These are phyloP conservation scores for Epistrophe grossulariae DNA, from an alignment of 2,888 invertebrate genomes.

Conservation along the genomic window DNA sequence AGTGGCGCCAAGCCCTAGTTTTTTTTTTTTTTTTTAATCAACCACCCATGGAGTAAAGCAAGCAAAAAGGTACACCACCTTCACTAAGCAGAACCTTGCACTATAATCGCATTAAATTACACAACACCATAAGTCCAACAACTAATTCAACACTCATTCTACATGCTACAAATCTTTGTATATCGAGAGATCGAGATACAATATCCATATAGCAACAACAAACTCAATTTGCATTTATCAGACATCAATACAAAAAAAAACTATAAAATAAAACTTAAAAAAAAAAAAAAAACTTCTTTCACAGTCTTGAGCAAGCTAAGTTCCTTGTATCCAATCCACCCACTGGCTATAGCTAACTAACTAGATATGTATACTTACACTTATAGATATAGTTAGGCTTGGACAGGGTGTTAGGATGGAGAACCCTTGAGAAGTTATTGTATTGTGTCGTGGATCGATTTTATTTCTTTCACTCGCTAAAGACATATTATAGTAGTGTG, in stretches of 20 bases:
- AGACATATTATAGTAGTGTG: background rate
- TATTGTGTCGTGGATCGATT: conserved; percentile 54
- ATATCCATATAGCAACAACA: conserved; percentile 19
- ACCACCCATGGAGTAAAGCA: conserved; percentile 41
- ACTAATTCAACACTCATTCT: conserved; percentile 38
- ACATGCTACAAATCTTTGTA: conserved; percentile 21
- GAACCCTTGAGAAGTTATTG: conserved; percentile 57
- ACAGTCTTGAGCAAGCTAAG: conserved; percentile 30
- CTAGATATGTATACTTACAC: background rate
- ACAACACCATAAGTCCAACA: conserved; percentile 51
- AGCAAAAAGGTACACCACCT: conserved; percentile 26
- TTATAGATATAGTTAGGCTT: background rate
- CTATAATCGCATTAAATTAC: conserved; percentile 68
- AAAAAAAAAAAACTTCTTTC: conserved; percentile 22
- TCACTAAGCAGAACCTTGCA: conserved; percentile 55
- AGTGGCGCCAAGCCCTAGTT: conserved; percentile 61
- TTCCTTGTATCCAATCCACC: conserved; percentile 39
- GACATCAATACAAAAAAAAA: conserved; percentile 24
- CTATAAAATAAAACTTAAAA: background rate
- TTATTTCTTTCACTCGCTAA: conserved; percentile 22
- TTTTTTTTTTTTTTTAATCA: conserved; percentile 13
- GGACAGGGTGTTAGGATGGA: conserved; percentile 21
- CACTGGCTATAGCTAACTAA: conserved; percentile 14
- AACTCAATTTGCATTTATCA: conserved; percentile 57
- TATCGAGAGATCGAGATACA: conserved; percentile 32